These are phyloP conservation scores for Rhadina sibilatrix DNA, from an alignment of 2,113 vertebrate species.

Conservation along the genomic window DNA sequence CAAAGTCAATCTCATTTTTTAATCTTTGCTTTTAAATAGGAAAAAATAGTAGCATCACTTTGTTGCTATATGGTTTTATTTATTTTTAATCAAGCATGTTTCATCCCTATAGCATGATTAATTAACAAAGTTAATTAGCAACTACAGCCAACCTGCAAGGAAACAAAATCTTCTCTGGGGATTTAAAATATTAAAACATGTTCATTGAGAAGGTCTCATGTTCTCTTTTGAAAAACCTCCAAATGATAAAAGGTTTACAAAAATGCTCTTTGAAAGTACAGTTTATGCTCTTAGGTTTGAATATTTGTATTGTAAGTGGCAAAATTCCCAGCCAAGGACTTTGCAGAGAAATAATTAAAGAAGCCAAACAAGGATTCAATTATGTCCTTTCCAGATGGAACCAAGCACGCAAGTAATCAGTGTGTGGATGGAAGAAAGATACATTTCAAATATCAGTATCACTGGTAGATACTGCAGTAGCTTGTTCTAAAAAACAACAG, in stretches of 20 bases:
- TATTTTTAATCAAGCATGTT: conserved; percentile 53
- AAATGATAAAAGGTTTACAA: conserved; percentile 51
- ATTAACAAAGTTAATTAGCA: conserved; percentile 57
- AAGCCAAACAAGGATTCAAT: conserved; percentile 42
- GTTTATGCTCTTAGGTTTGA: conserved; percentile 33
- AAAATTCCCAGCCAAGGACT: conserved; percentile 35
- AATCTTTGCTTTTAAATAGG: conserved; percentile 6
- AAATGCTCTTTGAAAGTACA: conserved; percentile 1
- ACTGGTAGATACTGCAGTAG: neutral
- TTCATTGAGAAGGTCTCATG: conserved; percentile 23
- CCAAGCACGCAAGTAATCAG: neutral
- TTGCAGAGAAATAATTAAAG: conserved; percentile 27
- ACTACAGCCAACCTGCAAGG: conserved; percentile 23
- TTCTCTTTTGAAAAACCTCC: neutral
- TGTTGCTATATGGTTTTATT: neutral
- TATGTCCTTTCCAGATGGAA: conserved; percentile 52
- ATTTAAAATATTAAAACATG: conserved; percentile 22
- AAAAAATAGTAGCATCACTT: conserved; percentile 23
- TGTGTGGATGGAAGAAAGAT: conserved; percentile 30
- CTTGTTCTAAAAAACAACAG: conserved; percentile 34
- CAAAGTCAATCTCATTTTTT: conserved; percentile 6
- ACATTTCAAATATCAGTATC: neutral
- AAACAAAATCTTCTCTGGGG: conserved; percentile 28
- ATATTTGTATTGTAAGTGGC: conserved; percentile 36
- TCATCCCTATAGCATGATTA: conserved; percentile 34